These are phyloP conservation scores for Phortica okadai DNA, from an alignment of 2,888 invertebrate species.

Conservation along the genomic window DNA sequence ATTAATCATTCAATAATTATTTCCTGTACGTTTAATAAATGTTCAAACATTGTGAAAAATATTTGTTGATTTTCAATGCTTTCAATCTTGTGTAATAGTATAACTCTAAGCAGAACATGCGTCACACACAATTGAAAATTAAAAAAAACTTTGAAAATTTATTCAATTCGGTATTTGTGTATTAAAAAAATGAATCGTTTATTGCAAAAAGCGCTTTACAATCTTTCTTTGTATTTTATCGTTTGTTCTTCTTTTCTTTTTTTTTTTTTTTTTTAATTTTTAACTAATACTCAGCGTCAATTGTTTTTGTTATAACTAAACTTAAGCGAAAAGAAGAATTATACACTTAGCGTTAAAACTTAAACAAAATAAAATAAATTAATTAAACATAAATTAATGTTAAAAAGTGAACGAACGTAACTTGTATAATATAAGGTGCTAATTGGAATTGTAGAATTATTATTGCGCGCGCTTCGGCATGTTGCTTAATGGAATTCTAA, in stretches of 20 bases:
- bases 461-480: not conserved
- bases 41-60: not conserved
- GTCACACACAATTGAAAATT: not conserved
- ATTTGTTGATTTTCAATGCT: not conserved
- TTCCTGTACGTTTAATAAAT: too few relatives aligned
- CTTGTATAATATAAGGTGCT: not conserved
- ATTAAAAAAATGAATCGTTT: constrained; percentile 53
- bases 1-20: not conserved
- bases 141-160: not conserved
- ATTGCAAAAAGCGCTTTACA: constrained; percentile 77
- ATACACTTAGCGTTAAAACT: constrained; percentile 15
- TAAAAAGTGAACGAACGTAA: not conserved
- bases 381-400: constrained; percentile 32
- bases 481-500: not conserved
- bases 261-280: constrained; percentile 31
- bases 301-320: constrained; percentile 33
- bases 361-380: constrained; percentile 6
- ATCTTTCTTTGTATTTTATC: constrained; percentile 20
- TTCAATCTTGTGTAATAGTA: not conserved
- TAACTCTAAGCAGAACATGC: constrained; percentile 9
- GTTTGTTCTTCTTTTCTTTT: constrained; percentile 31
- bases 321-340: constrained; percentile 8
- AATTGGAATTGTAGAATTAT: constrained; percentile 10
- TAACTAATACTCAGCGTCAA: constrained; percentile 40
- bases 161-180: not conserved